phyloP scores from a whole-genome alignment of 2,113 vertebrate species.

The Pseudorhombus dupliciocellatus region DNA sequence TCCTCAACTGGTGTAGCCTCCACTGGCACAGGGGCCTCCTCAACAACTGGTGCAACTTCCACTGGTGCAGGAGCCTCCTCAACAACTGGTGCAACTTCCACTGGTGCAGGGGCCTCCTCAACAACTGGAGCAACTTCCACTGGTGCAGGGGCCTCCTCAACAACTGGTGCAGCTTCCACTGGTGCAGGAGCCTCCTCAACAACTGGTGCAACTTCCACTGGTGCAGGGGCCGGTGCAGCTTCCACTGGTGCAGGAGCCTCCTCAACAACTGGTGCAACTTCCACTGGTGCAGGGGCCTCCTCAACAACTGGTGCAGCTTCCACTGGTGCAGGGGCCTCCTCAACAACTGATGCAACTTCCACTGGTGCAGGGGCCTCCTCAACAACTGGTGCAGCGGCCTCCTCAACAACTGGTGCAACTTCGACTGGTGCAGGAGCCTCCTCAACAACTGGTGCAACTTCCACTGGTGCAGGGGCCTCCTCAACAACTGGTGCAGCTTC shows the following conservation, averaged over 20 bases:
- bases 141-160: no score
- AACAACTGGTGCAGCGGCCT: not conserved
- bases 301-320: no score
- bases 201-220: not conserved
- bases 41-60: constrained; percentile 5
- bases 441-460: not conserved
- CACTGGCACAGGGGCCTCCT: constrained; percentile 2
- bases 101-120: not conserved
- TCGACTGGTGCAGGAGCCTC: not conserved
- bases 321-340: no score
- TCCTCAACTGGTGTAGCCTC: constrained; percentile 6
- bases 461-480: not conserved
- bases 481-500: not conserved
- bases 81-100: not conserved
- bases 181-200: no score
- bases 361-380: constrained; percentile 3
- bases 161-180: no score
- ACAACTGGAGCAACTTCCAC: not conserved
- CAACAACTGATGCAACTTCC: no score
- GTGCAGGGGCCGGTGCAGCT: not conserved
- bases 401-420: not conserved
- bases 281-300: no score
- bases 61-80: constrained; percentile 6
- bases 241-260: no score
- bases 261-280: no score